These are phyloP conservation scores for Prochilodus magdalenae DNA, from an alignment of 2,113 vertebrate genomes.

Conservation along the genomic window DNA sequence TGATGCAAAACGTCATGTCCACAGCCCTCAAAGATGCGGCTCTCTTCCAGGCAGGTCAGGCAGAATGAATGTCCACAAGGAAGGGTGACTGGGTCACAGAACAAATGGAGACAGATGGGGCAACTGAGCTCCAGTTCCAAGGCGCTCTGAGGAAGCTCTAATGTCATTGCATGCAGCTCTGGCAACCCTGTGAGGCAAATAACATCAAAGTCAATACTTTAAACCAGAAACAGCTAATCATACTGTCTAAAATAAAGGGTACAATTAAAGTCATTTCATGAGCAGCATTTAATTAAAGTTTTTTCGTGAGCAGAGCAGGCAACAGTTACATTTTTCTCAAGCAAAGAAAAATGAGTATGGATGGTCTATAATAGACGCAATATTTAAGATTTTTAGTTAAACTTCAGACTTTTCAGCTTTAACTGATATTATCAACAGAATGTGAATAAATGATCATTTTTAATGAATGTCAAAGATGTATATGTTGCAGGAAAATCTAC, in stretches of 20 bases:
- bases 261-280: too few species aligned
- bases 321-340: too few species aligned
- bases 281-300: too few species aligned
- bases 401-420: too few species aligned
- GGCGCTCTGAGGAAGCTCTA: slow-evolving; percentile 24
- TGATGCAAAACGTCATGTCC: slow-evolving; percentile 59
- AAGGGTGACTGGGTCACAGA: slow-evolving; percentile 67
- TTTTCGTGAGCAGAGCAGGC: too few species aligned
- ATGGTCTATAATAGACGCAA: too few species aligned
- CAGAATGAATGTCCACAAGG: slow-evolving; percentile 76
- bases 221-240: not conserved
- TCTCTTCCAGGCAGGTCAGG: slow-evolving; percentile 65
- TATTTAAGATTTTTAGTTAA: too few species aligned
- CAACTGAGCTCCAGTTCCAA: slow-evolving; percentile 64
- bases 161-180: slow-evolving; percentile 58
- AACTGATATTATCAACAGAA: too few species aligned
- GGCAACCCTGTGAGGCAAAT: slow-evolving; percentile 19
- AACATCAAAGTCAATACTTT: not conserved
- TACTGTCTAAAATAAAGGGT: not conserved
- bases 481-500: too few species aligned
- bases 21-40: slow-evolving; percentile 60
- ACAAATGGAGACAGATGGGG: slow-evolving; percentile 71
- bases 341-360: too few species aligned
- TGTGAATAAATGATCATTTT: too few species aligned
- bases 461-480: too few species aligned